These are phyloP conservation scores for Gasterosteus aculeatus DNA, from an alignment of 2,113 vertebrate genomes.

Conservation along the genomic window DNA sequence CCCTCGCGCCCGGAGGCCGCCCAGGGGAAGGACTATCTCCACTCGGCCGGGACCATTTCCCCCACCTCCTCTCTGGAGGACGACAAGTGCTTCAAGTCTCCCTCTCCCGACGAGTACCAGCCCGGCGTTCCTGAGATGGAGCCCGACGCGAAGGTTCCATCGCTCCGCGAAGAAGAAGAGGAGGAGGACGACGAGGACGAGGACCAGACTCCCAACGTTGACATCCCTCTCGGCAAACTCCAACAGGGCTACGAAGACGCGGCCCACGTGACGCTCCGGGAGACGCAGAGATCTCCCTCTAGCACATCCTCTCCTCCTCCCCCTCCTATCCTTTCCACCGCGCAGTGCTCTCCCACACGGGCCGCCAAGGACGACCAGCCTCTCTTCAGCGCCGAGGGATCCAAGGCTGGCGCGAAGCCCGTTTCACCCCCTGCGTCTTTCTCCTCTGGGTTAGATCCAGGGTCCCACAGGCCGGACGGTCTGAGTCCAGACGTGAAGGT, in stretches of 20 bases:
- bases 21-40: conserved; percentile 93
- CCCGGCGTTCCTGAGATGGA: conserved; percentile 83
- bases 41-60: conserved; percentile 96
- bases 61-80: conserved; percentile 97
- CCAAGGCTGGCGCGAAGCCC: conserved; percentile 60
- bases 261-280: conserved; percentile 75
- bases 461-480: conserved; percentile 80
- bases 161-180: conserved; percentile 80
- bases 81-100: conserved; percentile 96
- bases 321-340: conserved; percentile 29
- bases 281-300: conserved; percentile 65
- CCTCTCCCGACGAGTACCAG: conserved; percentile 92
- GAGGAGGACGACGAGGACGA: conserved; percentile 88
- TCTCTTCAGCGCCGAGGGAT: conserved; percentile 44
- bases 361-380: conserved; percentile 44
- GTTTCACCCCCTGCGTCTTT: conserved; percentile 65
- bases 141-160: conserved; percentile 73
- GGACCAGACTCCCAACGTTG: conserved; percentile 84
- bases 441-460: conserved; percentile 71
- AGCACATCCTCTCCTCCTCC: conserved; percentile 24
- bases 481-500: conserved; percentile 93
- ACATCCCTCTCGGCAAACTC: conserved; percentile 85
- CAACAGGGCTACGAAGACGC: conserved; percentile 80
- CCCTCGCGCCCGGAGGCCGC: conserved; percentile 90
- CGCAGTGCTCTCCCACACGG: conserved; percentile 43